These are phyloP conservation scores for Calameuta pallipes DNA, from an alignment of 2,888 invertebrate species.

Conservation along the genomic window DNA sequence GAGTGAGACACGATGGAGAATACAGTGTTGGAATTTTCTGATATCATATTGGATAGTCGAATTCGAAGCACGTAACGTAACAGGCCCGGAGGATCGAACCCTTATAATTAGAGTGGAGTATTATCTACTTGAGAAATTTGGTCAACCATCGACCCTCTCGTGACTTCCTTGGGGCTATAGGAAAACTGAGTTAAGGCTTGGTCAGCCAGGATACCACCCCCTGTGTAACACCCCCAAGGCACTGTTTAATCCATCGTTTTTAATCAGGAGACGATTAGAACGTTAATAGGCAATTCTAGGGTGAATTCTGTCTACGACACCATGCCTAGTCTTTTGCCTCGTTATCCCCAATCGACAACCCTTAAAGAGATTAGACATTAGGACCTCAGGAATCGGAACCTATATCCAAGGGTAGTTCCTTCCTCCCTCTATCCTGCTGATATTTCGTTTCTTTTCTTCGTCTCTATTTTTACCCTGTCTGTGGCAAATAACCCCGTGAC, in stretches of 20 bases:
- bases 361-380: too few relatives aligned
- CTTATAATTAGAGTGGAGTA: slow-evolving; percentile 44
- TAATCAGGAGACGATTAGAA: slow-evolving; percentile 48
- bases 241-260: slow-evolving; percentile 50
- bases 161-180: slow-evolving; percentile 27
- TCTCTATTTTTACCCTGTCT: too few relatives aligned
- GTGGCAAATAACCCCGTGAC: too few relatives aligned
- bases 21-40: too few relatives aligned
- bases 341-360: too few relatives aligned
- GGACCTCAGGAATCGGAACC: too few relatives aligned
- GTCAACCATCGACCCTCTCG: slow-evolving; percentile 42
- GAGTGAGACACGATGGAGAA: too few relatives aligned
- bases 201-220: slow-evolving; percentile 38
- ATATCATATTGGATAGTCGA: background rate
- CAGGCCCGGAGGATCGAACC: slow-evolving; percentile 41
- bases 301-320: too few relatives aligned
- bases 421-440: too few relatives aligned
- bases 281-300: slow-evolving; percentile 45
- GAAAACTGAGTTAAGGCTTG: slow-evolving; percentile 56
- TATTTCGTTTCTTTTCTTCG: too few relatives aligned
- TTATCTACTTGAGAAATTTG: slow-evolving; percentile 56
- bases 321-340: too few relatives aligned
- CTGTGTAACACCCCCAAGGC: slow-evolving; percentile 49
- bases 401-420: too few relatives aligned
- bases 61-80: slow-evolving; percentile 22